Conservation (phyloP, 2,113 vertebrate species). For the Probosciger aterrimus region DNA sequence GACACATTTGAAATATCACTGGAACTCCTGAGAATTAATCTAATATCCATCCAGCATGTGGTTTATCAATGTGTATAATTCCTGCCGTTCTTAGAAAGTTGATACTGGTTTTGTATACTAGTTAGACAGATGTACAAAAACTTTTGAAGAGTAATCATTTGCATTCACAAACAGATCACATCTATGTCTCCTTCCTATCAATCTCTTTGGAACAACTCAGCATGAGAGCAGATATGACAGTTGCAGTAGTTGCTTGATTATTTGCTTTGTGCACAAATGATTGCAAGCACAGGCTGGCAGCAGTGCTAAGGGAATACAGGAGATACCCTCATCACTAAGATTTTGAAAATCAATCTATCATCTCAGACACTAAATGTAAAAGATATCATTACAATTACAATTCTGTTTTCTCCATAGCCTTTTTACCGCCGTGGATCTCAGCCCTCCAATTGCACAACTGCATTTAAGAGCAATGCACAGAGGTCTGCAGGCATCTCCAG, state of each 20-base stretch:
- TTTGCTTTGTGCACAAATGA: neutral
- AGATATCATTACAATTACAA: neutral
- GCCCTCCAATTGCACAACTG: neutral
- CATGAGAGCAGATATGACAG: neutral
- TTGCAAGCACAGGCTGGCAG: neutral
- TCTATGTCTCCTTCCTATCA: neutral
- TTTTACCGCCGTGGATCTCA: neutral
- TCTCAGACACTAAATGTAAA: neutral
- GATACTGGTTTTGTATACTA: neutral
- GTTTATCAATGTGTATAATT: neutral
- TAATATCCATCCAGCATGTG: neutral
- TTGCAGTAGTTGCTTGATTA: neutral
- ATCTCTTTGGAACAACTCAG: neutral
- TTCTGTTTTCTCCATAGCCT: neutral
- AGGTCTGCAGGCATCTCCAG: slow-evolving; percentile 27
- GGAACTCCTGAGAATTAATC: neutral
- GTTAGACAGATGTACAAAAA: neutral
- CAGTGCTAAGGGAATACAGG: neutral
- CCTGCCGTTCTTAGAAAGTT: neutral
- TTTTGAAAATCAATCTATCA: neutral
- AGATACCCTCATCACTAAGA: neutral
- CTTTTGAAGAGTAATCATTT: neutral
- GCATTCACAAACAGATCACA: neutral
- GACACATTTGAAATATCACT: neutral
- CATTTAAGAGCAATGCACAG: slow-evolving; percentile 11